These are phyloP conservation scores for Oscheius sp. DNA, from an alignment of 2,888 invertebrate species.

Conservation along the genomic window DNA sequence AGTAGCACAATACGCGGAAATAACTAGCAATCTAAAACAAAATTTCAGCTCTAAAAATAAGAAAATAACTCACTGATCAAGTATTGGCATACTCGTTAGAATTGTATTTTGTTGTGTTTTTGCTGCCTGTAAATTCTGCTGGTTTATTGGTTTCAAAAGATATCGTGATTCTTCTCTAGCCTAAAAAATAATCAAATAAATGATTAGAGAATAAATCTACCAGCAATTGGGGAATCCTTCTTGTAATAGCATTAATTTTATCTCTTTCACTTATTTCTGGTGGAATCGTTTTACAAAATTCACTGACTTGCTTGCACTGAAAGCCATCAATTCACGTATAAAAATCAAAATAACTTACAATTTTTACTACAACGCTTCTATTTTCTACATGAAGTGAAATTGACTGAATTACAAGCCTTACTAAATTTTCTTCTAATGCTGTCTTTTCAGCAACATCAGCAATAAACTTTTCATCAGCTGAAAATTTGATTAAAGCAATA, in stretches of 20 bases:
- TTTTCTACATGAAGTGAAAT: slow-evolving; percentile 3
- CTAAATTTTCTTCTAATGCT: neutral
- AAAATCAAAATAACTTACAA: neutral
- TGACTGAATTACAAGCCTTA: slow-evolving; percentile 22
- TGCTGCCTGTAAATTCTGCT: neutral
- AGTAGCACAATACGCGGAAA: slow-evolving; percentile 28
- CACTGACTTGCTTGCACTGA: slow-evolving; percentile 2
- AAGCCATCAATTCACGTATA: neutral
- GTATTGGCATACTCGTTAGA: neutral
- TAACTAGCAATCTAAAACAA: slow-evolving; percentile 22
- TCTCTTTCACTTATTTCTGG: neutral
- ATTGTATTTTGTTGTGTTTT: neutral
- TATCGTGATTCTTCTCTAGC: neutral
- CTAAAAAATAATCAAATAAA: neutral
- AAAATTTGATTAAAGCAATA: neutral
- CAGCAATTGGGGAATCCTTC: neutral
- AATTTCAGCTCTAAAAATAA: neutral
- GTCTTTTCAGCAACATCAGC: neutral
- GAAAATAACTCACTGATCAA: slow-evolving; percentile 12
- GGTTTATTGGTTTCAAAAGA: neutral
- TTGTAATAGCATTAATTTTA: neutral
- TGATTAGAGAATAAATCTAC: neutral
- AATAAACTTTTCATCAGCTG: neutral
- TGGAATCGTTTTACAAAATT: neutral
- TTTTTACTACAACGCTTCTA: neutral